phyloP scores from a whole-genome alignment of 2,888 invertebrate species.

The Ennomos erosarius region DNA sequence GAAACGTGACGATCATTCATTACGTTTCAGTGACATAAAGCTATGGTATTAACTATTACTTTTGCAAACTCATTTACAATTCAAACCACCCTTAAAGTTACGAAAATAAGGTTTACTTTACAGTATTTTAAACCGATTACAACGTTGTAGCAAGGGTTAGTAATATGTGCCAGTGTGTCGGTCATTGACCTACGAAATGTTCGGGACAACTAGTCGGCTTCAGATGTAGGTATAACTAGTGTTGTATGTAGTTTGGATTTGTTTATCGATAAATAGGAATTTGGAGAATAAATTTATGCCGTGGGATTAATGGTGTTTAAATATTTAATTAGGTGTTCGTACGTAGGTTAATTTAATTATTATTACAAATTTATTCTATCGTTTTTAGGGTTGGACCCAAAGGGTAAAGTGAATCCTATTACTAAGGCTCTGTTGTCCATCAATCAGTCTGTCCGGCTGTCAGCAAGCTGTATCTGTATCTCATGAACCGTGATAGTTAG shows the following conservation, averaged over 20 bases:
- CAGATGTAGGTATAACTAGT: slow-evolving; percentile 53
- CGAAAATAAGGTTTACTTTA: slow-evolving; percentile 34
- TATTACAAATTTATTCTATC: too few relatives aligned
- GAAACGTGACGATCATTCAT: slow-evolving; percentile 37
- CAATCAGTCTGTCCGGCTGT: too few relatives aligned
- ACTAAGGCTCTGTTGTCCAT: too few relatives aligned
- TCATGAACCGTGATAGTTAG: too few relatives aligned
- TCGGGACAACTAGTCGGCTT: slow-evolving; percentile 63
- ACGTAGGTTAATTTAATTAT: too few relatives aligned
- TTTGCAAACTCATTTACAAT: slow-evolving; percentile 8
- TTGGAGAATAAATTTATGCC: slow-evolving; percentile 1
- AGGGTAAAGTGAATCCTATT: too few relatives aligned
- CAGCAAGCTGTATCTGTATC: too few relatives aligned
- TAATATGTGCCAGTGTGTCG: slow-evolving; percentile 79
- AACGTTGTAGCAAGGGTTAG: slow-evolving; percentile 40
- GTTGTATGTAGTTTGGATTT: slow-evolving; percentile 20
- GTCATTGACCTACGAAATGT: slow-evolving; percentile 70
- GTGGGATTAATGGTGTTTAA: slow-evolving; percentile 7
- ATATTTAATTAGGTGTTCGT: neutral
- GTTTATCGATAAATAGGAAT: slow-evolving; percentile 15
- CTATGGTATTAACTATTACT: slow-evolving; percentile 30
- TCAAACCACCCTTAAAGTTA: slow-evolving; percentile 6
- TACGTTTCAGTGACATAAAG: slow-evolving; percentile 36
- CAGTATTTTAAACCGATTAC: slow-evolving; percentile 9
- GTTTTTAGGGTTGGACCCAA: too few relatives aligned